phyloP scores from a whole-genome alignment of 2,113 vertebrate species.

The Mobula birostris region DNA sequence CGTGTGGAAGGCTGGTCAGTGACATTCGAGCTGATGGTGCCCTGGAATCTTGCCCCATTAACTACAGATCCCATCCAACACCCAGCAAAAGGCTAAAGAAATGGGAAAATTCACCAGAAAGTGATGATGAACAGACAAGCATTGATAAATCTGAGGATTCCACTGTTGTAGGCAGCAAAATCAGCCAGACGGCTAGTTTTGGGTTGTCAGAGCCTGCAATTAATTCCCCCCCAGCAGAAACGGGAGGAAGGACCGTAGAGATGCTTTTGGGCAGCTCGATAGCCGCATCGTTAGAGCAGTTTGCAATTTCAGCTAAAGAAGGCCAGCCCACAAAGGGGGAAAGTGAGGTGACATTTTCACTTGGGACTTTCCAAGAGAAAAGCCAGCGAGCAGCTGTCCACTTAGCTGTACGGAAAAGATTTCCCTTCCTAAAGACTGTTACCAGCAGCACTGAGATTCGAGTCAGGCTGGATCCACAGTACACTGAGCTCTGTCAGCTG shows the following conservation, averaged over 20 bases:
- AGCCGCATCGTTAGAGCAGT: slow-evolving; percentile 58
- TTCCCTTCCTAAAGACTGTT: slow-evolving; percentile 77
- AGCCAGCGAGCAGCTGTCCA: slow-evolving; percentile 69
- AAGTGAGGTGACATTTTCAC: slow-evolving; percentile 53
- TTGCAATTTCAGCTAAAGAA: slow-evolving; percentile 58
- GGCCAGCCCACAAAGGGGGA: slow-evolving; percentile 40
- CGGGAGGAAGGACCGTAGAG: slow-evolving; percentile 42
- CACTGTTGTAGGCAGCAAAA: background rate
- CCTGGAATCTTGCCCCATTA: background rate
- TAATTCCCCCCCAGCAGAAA: background rate
- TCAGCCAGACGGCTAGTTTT: background rate
- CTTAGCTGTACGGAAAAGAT: slow-evolving; percentile 68
- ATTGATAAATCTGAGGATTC: background rate
- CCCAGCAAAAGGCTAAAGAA: slow-evolving; percentile 40
- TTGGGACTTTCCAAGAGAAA: slow-evolving; percentile 72
- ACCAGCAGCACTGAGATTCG: slow-evolving; percentile 71
- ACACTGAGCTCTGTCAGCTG: slow-evolving; percentile 69
- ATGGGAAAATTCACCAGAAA: accelerated
- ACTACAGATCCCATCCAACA: background rate
- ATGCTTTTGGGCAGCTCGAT: slow-evolving; percentile 57
- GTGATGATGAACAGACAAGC: background rate
- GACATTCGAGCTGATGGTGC: background rate
- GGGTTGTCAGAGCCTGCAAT: background rate
- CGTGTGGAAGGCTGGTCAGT: slow-evolving; percentile 47
- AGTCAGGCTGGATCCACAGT: slow-evolving; percentile 73